These are phyloP conservation scores for Scaptomyza hsui DNA, from an alignment of 1,140 invertebrate genomes.

Conservation along the genomic window DNA sequence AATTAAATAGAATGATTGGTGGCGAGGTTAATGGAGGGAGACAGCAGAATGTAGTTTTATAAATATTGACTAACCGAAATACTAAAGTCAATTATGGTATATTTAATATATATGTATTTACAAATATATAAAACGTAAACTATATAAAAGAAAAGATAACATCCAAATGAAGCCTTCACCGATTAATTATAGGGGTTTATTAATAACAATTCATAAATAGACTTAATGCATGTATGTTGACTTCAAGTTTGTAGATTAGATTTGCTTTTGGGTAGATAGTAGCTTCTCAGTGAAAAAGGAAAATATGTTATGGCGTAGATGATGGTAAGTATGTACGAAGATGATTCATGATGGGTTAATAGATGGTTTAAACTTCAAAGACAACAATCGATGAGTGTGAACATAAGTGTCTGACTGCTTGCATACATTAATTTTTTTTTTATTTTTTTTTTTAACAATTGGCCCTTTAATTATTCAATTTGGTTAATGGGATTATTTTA, in stretches of 20 bases:
- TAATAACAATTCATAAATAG: not conserved
- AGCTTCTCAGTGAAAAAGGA: not conserved
- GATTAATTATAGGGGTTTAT: conserved; percentile 18
- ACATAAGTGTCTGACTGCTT: conserved; percentile 63
- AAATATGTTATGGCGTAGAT: conserved; percentile 2
- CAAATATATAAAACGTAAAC: not conserved
- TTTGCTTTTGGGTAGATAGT: conserved; percentile 5
- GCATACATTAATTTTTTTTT: conserved; percentile 33
- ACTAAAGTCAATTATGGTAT: conserved; percentile 4
- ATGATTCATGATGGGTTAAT: conserved; percentile 43
- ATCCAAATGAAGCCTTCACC: conserved; percentile 47
- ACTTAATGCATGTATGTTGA: conserved; percentile 3
- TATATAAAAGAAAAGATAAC: not conserved
- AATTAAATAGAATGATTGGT: no score
- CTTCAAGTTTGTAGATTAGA: conserved; percentile 8
- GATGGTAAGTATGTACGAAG: conserved; percentile 7
- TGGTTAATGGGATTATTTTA: conserved; percentile 20
- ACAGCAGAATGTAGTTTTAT: not conserved
- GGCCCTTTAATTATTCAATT: conserved; percentile 45
- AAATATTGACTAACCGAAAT: not conserved
- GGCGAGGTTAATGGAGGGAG: not conserved
- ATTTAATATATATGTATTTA: conserved; percentile 11
- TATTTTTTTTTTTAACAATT: conserved; percentile 39
- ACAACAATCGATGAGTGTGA: conserved; percentile 80
- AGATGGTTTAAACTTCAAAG: conserved; percentile 80